A percentile compares a stretch with the other conserved stretches of the same genome.
These are phyloP conservation scores for Epinephelus cyanopodus DNA, from an alignment of 2,113 vertebrate species.

Conservation along the genomic window DNA sequence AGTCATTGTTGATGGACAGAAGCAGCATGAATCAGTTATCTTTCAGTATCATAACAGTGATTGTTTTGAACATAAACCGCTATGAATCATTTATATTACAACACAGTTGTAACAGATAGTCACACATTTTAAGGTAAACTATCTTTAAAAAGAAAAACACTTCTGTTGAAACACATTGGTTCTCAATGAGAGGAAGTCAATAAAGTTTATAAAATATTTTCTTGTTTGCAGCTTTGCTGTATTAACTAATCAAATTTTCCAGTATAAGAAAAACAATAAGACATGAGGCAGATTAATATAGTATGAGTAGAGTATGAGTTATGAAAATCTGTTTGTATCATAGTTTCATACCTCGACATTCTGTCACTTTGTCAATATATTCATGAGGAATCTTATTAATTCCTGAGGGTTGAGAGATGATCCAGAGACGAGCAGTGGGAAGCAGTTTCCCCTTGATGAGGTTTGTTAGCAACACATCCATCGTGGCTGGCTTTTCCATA, in stretches of 20 bases:
- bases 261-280: rapidly evolving
- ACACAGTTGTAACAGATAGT: neutral
- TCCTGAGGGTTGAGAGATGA: slow-evolving; percentile 52
- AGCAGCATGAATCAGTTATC: neutral
- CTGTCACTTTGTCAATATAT: slow-evolving; percentile 27
- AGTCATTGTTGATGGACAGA: neutral
- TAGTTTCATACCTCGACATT: slow-evolving; percentile 65
- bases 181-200: neutral
- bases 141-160: no score
- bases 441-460: slow-evolving; percentile 43
- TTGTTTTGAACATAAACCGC: neutral
- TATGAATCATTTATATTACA: neutral
- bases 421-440: slow-evolving; percentile 42
- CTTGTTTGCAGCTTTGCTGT: neutral
- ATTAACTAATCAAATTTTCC: neutral
- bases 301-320: neutral
- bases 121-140: neutral
- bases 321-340: neutral
- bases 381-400: slow-evolving; percentile 31
- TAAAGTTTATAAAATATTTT: neutral
- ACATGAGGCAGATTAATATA: neutral
- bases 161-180: no score
- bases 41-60: neutral
- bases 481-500: neutral
- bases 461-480: slow-evolving; percentile 55